Evolutionary conservation across 2,797 vertebrate species (phyloP).

Genomic region (Pteronotus mesoamericanus): DNA sequence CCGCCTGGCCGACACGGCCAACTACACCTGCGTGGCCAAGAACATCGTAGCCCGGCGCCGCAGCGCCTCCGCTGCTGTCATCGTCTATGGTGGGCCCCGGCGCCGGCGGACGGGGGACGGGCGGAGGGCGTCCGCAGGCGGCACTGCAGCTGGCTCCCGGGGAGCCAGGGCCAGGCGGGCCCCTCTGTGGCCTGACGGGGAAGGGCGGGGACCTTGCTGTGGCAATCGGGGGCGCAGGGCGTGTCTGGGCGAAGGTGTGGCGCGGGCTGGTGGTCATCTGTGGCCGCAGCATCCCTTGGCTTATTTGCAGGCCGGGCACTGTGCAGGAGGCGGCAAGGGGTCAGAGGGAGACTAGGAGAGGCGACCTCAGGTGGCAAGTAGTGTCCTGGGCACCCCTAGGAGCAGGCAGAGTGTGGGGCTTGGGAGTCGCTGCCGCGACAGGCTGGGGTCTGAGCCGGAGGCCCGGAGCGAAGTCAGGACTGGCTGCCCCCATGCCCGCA

Average conservation of each 20-base stretch:
- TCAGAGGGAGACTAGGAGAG: not conserved
- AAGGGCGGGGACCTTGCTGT: not conserved
- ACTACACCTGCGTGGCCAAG: constrained; percentile 99
- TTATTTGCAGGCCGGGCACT: not conserved
- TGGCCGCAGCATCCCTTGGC: not conserved
- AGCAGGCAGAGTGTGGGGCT: not conserved
- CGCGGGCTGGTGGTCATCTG: not conserved
- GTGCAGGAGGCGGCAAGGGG: not conserved
- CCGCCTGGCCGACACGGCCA: constrained; percentile 95
- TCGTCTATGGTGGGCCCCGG: constrained; percentile 89
- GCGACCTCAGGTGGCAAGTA: not conserved
- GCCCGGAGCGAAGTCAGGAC: not conserved
- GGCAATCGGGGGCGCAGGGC: not conserved
- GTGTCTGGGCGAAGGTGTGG: not conserved
- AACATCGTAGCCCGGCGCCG: constrained; percentile 97
- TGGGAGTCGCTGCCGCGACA: not conserved
- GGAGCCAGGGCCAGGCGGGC: not conserved
- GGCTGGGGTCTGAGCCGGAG: not conserved
- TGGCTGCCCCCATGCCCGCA: not conserved
- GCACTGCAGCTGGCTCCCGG: not conserved
- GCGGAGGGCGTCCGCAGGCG: not conserved
- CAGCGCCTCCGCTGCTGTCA: constrained; percentile 92
- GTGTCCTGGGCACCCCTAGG: not conserved
- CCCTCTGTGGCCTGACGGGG: not conserved
- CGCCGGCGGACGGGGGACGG: not conserved